Evolutionary conservation across 1,140 invertebrate genomes (phyloP), one percentile per base, ranked within the genome.

Genomic region (Rhopalosiphum padi): DNA sequence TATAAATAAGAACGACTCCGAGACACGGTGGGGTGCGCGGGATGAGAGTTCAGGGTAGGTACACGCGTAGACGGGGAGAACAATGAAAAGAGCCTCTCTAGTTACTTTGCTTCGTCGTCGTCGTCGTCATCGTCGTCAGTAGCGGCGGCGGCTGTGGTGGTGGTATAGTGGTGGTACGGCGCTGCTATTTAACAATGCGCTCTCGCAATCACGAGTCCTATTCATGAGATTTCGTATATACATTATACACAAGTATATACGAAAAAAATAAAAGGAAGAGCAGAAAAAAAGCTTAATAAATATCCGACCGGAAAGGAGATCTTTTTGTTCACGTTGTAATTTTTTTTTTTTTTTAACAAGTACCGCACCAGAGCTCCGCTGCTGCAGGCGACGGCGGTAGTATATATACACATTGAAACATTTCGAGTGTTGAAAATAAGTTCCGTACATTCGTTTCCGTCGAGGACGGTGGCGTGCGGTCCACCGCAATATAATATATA

Each of bases 131-230:
- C 23, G 55, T 22, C 11, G 23, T 22, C 7, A 23, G 23, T 1
- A 3, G 23, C 18, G 55, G 7, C 25, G 30, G 60, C 3, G 0
- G 53, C 1, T 6, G 23, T 7, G 22, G 53, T 55, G 60, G 60
- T 30, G 25, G 60, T 15, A 23, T 15, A 23, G 82, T 55, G 23
- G 9, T 25, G 53, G 51, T 41, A 55, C 53, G 25, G 9, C 18
- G 23, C 53, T 60, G 23, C 48, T 85, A 85, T 93, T 93, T 93
- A 93, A 93, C 68, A 93, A 93, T 93, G 55, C 46, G 35, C 77
- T 93, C 68, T 93, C 82, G 82, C 77, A 93, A 93, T 93, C 68
- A 93, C 35, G 77, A 93, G 48, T 51, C 53, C 91, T 93, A 93
- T 93, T 93, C 91, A 93, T 23, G 35, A 25, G 22, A 41, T 90